A percentile compares a stretch with the other conserved stretches of the same genome.
phyloP scores from a whole-genome alignment of 2,113 vertebrate species.

The Mobula birostris region DNA sequence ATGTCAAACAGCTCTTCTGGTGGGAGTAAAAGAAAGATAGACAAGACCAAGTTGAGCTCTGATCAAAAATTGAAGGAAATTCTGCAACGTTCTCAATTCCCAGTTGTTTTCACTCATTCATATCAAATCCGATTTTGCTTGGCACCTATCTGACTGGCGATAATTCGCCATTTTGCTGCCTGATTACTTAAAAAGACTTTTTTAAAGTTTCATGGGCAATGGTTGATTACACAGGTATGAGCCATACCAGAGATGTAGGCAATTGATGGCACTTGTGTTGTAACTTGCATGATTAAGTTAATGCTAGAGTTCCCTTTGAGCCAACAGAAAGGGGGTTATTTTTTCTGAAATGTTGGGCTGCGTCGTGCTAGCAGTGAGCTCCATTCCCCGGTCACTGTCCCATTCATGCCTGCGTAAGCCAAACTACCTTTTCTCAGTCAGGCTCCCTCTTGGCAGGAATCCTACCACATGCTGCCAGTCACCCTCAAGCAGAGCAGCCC shows the following conservation, averaged over 20 bases:
- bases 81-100: not conserved
- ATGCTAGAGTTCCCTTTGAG: not conserved
- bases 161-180: not conserved
- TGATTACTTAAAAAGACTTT: not conserved
- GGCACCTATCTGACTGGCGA: not conserved
- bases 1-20: not conserved
- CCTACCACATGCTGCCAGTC: too few relatives aligned
- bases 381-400: too few relatives aligned
- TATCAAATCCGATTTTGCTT: not conserved
- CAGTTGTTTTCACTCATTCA: not conserved
- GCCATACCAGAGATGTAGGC: not conserved
- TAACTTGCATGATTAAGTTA: not conserved
- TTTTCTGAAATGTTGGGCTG: not conserved
- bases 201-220: not conserved
- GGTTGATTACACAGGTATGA: not conserved
- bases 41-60: not conserved
- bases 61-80: not conserved
- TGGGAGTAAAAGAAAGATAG: not conserved
- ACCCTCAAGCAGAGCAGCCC: too few relatives aligned
- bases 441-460: too few relatives aligned
- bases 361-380: too few relatives aligned
- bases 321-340: not conserved
- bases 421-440: too few relatives aligned
- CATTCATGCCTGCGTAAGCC: too few relatives aligned
- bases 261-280: not conserved